phyloP scores from a whole-genome alignment of 1,140 invertebrate species.

The Drosophila insularis region DNA sequence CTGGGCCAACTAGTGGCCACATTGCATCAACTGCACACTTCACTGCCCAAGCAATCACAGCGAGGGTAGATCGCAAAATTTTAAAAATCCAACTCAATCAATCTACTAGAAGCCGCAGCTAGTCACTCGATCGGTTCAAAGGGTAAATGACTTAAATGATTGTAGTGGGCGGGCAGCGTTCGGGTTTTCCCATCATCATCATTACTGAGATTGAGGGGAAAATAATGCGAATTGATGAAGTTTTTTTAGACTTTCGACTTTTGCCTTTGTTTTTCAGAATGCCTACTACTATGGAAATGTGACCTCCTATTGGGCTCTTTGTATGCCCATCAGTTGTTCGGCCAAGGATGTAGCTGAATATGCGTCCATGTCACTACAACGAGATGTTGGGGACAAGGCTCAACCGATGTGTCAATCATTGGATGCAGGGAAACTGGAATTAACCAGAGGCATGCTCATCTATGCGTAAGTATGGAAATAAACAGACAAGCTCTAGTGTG shows the following conservation, averaged over 20 bases:
- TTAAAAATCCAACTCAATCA: neutral
- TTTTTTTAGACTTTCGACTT: neutral
- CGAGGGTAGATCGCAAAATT: neutral
- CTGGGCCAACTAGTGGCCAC: neutral
- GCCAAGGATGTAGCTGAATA: conserved; percentile 83
- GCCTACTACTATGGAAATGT: neutral
- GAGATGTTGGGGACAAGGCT: conserved; percentile 38
- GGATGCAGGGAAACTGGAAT: conserved; percentile 11
- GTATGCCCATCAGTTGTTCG: conserved; percentile 85
- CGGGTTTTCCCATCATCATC: too few relatives aligned
- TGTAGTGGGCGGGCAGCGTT: too few relatives aligned
- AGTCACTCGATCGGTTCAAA: too few relatives aligned
- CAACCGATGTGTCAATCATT: conserved; percentile 7
- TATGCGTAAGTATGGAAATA: conserved; percentile 83
- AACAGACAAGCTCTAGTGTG: neutral
- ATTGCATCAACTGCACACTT: neutral
- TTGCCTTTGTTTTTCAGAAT: neutral
- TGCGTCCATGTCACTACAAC: conserved; percentile 83
- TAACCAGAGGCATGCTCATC: conserved; percentile 74
- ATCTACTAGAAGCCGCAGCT: too few relatives aligned
- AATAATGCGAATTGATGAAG: too few relatives aligned
- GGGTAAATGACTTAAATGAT: too few relatives aligned
- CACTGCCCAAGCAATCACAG: neutral
- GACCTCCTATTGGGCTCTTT: conserved; percentile 84
- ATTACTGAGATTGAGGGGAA: too few relatives aligned